Evolutionary conservation across 2,113 vertebrate species (phyloP).

Genomic region (Sitta europaea): DNA sequence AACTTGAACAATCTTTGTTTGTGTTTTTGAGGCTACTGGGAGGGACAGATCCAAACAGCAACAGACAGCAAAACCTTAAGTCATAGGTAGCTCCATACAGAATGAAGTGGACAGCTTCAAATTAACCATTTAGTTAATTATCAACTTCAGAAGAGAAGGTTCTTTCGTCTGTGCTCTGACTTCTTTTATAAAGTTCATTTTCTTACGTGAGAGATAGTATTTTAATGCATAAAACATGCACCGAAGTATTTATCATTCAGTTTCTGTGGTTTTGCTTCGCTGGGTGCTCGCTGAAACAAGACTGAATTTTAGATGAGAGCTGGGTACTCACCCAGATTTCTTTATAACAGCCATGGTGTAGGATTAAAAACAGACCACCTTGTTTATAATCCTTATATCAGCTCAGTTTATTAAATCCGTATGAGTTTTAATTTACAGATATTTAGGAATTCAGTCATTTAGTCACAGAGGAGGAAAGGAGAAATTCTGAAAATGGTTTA

Average conservation of each 20-base stretch:
- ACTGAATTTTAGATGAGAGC: background rate
- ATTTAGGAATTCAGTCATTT: background rate
- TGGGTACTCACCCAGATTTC: background rate
- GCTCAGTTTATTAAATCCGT: background rate
- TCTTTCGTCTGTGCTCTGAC: background rate
- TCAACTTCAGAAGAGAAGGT: background rate
- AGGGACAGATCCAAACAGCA: background rate
- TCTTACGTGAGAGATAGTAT: background rate
- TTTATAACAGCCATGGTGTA: background rate
- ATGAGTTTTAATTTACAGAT: background rate
- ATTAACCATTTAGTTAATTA: background rate
- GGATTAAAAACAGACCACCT: background rate
- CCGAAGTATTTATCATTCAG: background rate
- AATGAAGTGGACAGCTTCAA: background rate
- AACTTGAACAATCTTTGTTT: background rate
- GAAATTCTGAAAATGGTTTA: background rate
- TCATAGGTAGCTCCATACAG: background rate
- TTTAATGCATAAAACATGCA: background rate
- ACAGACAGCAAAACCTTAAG: background rate
- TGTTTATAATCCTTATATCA: background rate
- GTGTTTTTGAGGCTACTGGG: background rate
- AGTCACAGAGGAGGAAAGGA: background rate
- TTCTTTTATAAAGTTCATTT: background rate
- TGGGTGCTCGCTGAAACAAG: background rate
- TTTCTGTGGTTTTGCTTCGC: background rate